Base-by-base conservation (phyloP, 1,140 invertebrate species). In the Cydia fagiglandana region DNA sequence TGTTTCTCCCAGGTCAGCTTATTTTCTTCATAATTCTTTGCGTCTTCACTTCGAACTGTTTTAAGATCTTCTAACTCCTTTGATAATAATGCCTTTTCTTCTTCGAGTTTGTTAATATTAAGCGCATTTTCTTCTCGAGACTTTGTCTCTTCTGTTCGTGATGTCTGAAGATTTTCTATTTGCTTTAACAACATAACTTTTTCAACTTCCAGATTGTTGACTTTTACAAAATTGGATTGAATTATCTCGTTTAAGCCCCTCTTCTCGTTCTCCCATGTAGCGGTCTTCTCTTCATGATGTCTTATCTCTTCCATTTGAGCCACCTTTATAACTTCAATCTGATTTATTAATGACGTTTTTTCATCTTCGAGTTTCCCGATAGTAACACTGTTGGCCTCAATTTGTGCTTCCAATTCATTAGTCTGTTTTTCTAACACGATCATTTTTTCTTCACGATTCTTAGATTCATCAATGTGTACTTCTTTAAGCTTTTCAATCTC, bases 401-500 rank as follows among this genome's bases (percentile, higher is more conserved):
- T 73, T 78, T 85, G 78, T 75, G 81, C 75, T 75, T 81, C 73
- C 56, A 88, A 17, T 24, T 61, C 20, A 61, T 20, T 61, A 20
- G 9, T 24, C 56, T 24, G 56, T 24, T 61, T 61, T 61, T 61
- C 56, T 12, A 61, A 24, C 20, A 53, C 5, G 1, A 61, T 20
- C 5, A 53, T 61, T 61, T 61, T 61, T 61, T 61, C 20, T 24
- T 20, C 20, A 61, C 20, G 56, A 24, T 61, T 61, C 9, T 61
- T 24, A 24, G 56, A 24, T 7, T 61, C 56, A 10, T 2, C 9
- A 6, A 61, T 24, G 2, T 61, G 56, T 61, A 24, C 7, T 24
- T 24, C 56, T 10, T 86, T 80, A 7, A 84, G 74, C n/a, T 80
- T 75, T 34, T 83, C 81, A 9, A 77, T 77, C 10, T 84, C 79